phyloP scores from a whole-genome alignment of 2,888 invertebrate species.

The Entomobrya multifasciata region DNA sequence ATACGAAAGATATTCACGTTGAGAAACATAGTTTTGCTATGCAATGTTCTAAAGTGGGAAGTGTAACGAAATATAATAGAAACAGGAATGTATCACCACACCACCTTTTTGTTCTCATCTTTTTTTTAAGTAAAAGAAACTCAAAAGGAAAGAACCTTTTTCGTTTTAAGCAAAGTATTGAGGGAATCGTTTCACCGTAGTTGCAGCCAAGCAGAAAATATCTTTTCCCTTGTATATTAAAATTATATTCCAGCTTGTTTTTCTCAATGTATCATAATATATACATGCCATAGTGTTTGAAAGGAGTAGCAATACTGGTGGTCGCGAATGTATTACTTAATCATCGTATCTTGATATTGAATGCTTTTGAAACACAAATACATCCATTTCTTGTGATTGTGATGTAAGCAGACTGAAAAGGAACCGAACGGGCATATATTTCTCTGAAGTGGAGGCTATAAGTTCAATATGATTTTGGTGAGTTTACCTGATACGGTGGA shows the following conservation, averaged over 20 bases:
- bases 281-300: not conserved
- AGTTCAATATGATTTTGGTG: conserved; percentile 6
- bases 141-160: conserved; percentile 39
- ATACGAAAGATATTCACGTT: not conserved
- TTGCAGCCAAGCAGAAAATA: not conserved
- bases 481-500: conserved; percentile 25
- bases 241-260: not conserved
- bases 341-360: conserved; percentile 40
- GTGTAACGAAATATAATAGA: conserved; percentile 17
- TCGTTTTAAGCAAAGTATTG: conserved; percentile 25
- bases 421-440: not conserved
- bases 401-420: not conserved
- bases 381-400: not conserved
- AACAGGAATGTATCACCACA: conserved; percentile 47
- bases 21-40: not conserved
- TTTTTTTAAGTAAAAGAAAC: not conserved
- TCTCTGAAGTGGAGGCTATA: not conserved
- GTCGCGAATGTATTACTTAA: conserved; percentile 44
- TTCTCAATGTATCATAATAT: not conserved
- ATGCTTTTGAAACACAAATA: not conserved
- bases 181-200: conserved; percentile 45
- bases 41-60: not conserved
- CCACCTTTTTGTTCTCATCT: conserved; percentile 12
- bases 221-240: not conserved
- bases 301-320: not conserved